phyloP scores from a whole-genome alignment of 2,888 invertebrate species.

The Pachydiplax longipennis region DNA sequence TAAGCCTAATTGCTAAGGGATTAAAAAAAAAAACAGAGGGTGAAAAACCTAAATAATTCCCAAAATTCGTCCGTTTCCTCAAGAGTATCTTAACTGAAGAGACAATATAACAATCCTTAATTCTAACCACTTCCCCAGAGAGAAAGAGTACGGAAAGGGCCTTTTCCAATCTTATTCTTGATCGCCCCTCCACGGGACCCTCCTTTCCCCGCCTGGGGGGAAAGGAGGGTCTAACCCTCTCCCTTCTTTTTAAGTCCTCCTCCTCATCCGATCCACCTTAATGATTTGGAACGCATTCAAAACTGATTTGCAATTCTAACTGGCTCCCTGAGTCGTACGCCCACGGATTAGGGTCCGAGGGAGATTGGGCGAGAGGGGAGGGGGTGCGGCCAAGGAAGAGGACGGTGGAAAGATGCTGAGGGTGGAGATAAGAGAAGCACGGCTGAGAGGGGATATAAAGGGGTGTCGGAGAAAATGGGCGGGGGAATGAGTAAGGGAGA shows the following conservation, averaged over 20 bases:
- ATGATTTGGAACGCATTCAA: slow-evolving; percentile 45
- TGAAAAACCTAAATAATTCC: too few species aligned
- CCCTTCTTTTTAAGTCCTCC: not conserved
- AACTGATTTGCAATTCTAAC: slow-evolving; percentile 45
- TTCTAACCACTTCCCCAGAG: not conserved
- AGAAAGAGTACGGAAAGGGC: not conserved
- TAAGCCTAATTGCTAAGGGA: too few species aligned
- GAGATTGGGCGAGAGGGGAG: not conserved
- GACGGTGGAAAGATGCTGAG: slow-evolving; percentile 28
- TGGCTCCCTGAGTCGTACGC: slow-evolving; percentile 37
- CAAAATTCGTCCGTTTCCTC: too few species aligned
- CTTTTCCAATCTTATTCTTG: slow-evolving; percentile 12
- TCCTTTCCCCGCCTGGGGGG: not conserved
- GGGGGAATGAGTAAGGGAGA: not conserved
- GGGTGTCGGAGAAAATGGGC: not conserved
- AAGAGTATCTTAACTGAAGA: too few species aligned
- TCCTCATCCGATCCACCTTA: slow-evolving; percentile 41
- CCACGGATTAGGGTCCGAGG: slow-evolving; percentile 33
- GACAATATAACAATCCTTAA: too few species aligned
- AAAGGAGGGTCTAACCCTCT: not conserved
- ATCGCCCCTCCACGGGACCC: slow-evolving; percentile 3
- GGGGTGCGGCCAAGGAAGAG: not conserved
- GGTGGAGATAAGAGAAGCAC: slow-evolving; percentile 14
- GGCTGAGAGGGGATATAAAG: not conserved
- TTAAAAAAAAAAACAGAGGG: too few species aligned